Evolutionary conservation across 2,797 vertebrate species (phyloP).

Genomic region (Gambelia wislizenii): DNA sequence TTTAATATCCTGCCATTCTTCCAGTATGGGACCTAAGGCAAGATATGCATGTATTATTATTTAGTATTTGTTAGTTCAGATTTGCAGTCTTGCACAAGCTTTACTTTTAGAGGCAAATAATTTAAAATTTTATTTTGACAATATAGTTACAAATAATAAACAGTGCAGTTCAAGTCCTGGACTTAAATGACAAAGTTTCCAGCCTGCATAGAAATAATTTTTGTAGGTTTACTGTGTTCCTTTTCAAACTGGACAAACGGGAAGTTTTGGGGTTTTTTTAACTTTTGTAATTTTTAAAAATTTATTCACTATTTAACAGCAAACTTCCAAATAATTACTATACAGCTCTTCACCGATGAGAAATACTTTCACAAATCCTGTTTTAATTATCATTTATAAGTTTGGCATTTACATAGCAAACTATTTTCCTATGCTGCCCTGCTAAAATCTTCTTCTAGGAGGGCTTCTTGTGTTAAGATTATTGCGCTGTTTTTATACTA

Average conservation of each 20-base stretch:
- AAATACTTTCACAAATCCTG: not conserved
- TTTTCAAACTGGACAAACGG: slow-evolving; percentile 6
- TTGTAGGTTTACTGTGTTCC: not conserved
- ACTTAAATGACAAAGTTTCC: not conserved
- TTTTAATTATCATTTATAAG: not conserved
- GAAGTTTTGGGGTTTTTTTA: not conserved
- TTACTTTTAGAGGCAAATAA: not conserved
- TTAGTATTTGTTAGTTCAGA: not conserved
- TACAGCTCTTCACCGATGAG: not conserved
- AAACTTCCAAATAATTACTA: slow-evolving; percentile 10
- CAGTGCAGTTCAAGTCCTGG: not conserved
- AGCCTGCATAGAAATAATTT: not conserved
- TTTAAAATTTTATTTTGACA: not conserved
- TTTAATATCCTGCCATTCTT: too few relatives aligned
- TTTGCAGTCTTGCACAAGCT: not conserved
- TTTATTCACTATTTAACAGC: not conserved
- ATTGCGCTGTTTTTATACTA: not conserved
- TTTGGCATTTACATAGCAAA: not conserved
- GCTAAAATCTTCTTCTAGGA: not conserved
- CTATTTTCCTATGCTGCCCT: not conserved
- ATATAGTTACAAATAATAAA: not conserved
- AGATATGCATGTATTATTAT: not conserved
- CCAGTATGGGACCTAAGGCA: too few relatives aligned
- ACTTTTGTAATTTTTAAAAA: not conserved
- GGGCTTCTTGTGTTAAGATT: too few relatives aligned